A percentile compares a stretch with the other conserved stretches of the same genome.
These are phyloP conservation scores for Archips crataeganus DNA, from an alignment of 2,888 invertebrate genomes.

Conservation along the genomic window DNA sequence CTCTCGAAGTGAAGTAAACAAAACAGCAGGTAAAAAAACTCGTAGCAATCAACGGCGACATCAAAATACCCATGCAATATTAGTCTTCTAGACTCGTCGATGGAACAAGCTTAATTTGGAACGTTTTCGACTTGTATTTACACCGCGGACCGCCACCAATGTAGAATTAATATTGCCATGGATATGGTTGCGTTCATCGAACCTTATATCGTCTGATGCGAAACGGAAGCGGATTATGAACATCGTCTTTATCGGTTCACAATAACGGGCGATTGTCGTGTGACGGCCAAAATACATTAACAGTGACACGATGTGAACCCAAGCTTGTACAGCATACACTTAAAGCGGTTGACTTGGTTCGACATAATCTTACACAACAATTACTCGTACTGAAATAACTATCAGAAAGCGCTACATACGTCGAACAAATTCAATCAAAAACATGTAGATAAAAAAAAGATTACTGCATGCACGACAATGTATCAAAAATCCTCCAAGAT, in stretches of 20 bases:
- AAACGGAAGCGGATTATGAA: slow-evolving; percentile 68
- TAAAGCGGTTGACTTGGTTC: slow-evolving; percentile 72
- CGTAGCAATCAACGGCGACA: slow-evolving; percentile 35
- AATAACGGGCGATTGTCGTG: slow-evolving; percentile 56
- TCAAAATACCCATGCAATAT: slow-evolving; percentile 81
- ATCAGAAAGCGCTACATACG: slow-evolving; percentile 42
- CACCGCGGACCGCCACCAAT: slow-evolving; percentile 72
- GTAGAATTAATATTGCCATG: slow-evolving; percentile 79
- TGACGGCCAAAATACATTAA: slow-evolving; percentile 44
- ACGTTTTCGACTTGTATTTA: slow-evolving; percentile 53
- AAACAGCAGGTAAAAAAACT: slow-evolving; percentile 39
- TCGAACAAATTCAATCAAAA: slow-evolving; percentile 67
- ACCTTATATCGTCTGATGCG: slow-evolving; percentile 72
- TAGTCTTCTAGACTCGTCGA: slow-evolving; percentile 69
- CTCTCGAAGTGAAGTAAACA: neutral
- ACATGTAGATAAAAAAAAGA: slow-evolving; percentile 67
- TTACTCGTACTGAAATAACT: slow-evolving; percentile 19
- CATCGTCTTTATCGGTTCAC: slow-evolving; percentile 65
- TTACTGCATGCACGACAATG: slow-evolving; percentile 81
- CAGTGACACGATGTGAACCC: slow-evolving; percentile 65
- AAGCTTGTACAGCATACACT: slow-evolving; percentile 77
- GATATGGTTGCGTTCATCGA: slow-evolving; percentile 66
- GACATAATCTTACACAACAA: slow-evolving; percentile 47
- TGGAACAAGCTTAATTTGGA: slow-evolving; percentile 57
- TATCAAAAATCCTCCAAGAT: slow-evolving; percentile 76